Conservation (phyloP, 2,888 invertebrate species). For the Philhelius pedissequus region DNA sequence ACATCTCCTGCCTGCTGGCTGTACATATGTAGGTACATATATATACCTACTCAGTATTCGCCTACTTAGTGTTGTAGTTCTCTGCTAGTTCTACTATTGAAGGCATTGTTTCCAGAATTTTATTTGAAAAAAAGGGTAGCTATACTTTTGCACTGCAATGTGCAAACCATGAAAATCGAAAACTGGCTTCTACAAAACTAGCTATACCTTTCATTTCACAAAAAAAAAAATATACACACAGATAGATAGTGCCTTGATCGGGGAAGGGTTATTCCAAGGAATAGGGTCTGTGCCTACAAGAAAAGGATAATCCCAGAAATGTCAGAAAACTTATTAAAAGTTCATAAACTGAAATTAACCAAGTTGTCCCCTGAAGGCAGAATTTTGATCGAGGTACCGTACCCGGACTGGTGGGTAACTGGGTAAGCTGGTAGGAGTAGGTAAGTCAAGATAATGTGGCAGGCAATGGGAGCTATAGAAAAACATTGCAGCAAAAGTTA, state of each 20-base stretch:
- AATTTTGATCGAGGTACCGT: slow-evolving; percentile 38
- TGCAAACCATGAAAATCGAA: slow-evolving; percentile 52
- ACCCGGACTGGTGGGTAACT: neutral
- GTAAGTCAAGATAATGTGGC: neutral
- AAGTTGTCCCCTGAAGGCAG: slow-evolving; percentile 60
- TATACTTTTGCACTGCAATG: slow-evolving; percentile 18
- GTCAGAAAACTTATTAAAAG: slow-evolving; percentile 69
- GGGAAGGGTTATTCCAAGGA: neutral
- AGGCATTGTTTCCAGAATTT: neutral
- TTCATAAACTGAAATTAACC: slow-evolving; percentile 69
- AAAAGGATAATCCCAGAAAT: slow-evolving; percentile 66
- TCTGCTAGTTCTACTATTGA: neutral
- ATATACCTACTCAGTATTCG: neutral
- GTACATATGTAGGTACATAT: too few relatives aligned
- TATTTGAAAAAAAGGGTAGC: neutral
- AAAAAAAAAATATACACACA: slow-evolving; percentile 11
- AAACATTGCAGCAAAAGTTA: slow-evolving; percentile 65
- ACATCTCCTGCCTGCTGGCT: neutral
- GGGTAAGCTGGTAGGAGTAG: neutral
- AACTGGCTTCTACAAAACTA: slow-evolving; percentile 46
- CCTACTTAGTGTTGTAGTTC: neutral
- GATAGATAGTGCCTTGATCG: neutral
- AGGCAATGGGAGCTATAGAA: neutral
- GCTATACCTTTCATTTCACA: slow-evolving; percentile 29
- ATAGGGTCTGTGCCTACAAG: slow-evolving; percentile 26